Percentiles rank a stretch among this genome's conserved stretches.
These are phyloP conservation scores for Hydraecia micacea DNA, from an alignment of 2,888 invertebrate species.

Conservation along the genomic window DNA sequence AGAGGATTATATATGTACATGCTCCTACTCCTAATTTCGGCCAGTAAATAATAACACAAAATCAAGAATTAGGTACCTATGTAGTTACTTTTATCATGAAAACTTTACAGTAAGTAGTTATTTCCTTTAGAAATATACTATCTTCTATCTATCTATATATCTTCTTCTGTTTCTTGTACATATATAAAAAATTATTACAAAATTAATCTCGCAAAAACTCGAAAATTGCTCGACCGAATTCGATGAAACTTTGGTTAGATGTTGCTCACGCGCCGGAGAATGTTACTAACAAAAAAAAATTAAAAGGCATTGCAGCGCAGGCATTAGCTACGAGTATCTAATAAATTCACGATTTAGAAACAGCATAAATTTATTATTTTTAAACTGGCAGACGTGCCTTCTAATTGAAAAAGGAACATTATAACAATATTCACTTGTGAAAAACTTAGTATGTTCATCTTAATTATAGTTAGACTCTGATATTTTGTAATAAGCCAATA, in stretches of 20 bases:
- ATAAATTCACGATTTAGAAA: not conserved
- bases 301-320: not conserved
- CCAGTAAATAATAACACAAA: not conserved
- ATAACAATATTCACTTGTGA: too few relatives aligned
- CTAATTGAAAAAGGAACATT: too few relatives aligned
- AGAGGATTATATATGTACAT: not conserved
- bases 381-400: too few relatives aligned
- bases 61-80: not conserved
- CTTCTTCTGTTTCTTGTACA: not conserved
- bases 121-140: not conserved
- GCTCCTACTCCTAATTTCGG: too few relatives aligned
- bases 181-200: not conserved
- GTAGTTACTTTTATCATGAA: not conserved
- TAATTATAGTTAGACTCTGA: not conserved
- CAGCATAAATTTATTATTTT: not conserved
- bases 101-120: not conserved
- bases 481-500: not conserved
- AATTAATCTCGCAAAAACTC: not conserved
- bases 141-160: not conserved
- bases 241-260: not conserved
- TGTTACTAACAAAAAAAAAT: not conserved
- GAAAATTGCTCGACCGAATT: not conserved
- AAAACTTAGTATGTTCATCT: not conserved
- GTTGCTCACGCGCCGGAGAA: not conserved
- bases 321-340: not conserved